Base-by-base conservation (phyloP, 2,888 invertebrate genomes). In the Cheilosia soror region DNA sequence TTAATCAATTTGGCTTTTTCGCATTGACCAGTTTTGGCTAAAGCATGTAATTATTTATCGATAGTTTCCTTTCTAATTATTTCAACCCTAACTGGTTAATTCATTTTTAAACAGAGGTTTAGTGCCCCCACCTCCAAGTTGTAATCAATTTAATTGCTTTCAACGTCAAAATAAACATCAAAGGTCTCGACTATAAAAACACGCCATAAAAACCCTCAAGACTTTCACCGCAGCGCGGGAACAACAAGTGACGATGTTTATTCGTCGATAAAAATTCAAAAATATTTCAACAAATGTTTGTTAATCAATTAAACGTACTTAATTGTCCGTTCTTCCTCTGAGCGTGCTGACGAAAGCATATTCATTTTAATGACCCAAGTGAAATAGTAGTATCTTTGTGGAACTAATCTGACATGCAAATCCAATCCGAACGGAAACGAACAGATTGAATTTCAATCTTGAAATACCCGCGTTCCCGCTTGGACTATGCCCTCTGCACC, bases 391-490 rank as follows among this genome's bases (percentile, higher is more conserved):
- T 33, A 65, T 66, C 68, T 49, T 15, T 47, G 62, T 25, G 51
- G 42, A 7, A 37, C 51, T 9, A 29, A 62, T 51, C 25, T 33
- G 68, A 60, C 57, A 79, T 84, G 75, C 49, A 76, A 79, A 79
- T 79, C 60, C 33, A 42, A n/a, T 60, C 4, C 27, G 5, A 76
- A 79, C 71, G 84, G 84, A 84, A 49, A 75, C 57, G 42, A 5
- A 49, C 29, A 66, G 60, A 84, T 79, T 75, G 75, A 66, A 80
- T 76, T 80, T 71, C 58, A 80, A 79, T 71, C 57, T 7, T 0
- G 25, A 27, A 25, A 11, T n/a, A 2, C 15, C 15, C 31, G 31
- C 31, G 29, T 40, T 33, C 57, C 47, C 55, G 15, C 42, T 20
- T 20, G 20, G 20, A 25, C 27, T 31, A 9, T 11, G 29, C n/a